These are phyloP conservation scores for Cephus cinctus DNA, from an alignment of 1,140 invertebrate species.

Conservation along the genomic window DNA sequence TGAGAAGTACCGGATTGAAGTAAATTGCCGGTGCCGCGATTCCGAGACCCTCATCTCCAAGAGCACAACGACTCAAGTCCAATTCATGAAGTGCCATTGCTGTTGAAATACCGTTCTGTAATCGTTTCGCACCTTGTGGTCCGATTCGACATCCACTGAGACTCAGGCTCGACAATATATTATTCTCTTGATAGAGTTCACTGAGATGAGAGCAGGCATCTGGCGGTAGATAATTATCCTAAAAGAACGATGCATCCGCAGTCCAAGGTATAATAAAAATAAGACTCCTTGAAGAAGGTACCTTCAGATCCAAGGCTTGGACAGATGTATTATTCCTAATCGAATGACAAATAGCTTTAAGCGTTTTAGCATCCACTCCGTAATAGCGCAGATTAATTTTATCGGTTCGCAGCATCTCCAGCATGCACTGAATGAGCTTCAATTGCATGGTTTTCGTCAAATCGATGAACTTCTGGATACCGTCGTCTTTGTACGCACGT, in stretches of 20 bases:
- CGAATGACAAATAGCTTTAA: conserved; percentile 46
- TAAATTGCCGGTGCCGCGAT: conserved; percentile 25
- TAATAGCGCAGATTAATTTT: conserved; percentile 46
- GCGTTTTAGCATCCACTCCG: conserved; percentile 43
- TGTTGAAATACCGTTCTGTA: conserved; percentile 37
- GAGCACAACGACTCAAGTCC: conserved; percentile 49
- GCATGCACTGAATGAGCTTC: conserved; percentile 30
- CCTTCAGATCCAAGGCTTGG: conserved; percentile 45
- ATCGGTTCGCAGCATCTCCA: conserved; percentile 31
- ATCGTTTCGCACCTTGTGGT: conserved; percentile 32
- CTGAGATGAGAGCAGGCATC: conserved; percentile 52
- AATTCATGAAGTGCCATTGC: conserved; percentile 37
- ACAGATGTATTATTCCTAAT: conserved; percentile 45
- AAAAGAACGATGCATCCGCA: background rate
- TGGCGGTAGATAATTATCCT: conserved; percentile 48
- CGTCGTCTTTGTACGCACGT: conserved; percentile 27
- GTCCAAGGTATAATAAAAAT: background rate
- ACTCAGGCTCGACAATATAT: conserved; percentile 38
- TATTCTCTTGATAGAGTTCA: conserved; percentile 43
- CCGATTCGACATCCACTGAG: conserved; percentile 53
- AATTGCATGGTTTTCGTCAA: conserved; percentile 20
- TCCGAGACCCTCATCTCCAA: conserved; percentile 48
- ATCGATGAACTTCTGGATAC: conserved; percentile 37
- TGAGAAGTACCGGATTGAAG: conserved; percentile 24
- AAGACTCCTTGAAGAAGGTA: conserved; percentile 17